A percentile compares a stretch with the other conserved stretches of the same genome.
phyloP scores from a whole-genome alignment of 64 coral and sea anemone species.

The Acropora yongei region DNA sequence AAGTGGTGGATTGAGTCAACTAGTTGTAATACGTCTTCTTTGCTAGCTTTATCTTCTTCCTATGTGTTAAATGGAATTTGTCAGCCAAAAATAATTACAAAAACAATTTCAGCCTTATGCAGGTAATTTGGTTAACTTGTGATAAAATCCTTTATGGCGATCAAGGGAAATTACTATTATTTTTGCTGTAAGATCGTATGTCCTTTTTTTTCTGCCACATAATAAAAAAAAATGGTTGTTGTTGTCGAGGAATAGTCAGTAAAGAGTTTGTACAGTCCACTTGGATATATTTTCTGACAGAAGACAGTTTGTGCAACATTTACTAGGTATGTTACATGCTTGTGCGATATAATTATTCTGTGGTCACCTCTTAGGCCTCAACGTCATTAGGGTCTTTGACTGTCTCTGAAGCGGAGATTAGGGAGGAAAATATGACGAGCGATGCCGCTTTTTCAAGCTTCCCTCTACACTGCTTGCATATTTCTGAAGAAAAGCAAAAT shows the following conservation, averaged over 20 bases:
- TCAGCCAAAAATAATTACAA: too few species aligned
- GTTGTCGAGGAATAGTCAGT: too few species aligned
- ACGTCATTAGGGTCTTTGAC: neutral
- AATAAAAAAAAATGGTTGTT: too few species aligned
- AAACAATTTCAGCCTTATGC: neutral
- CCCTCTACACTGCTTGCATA: neutral
- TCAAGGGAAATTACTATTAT: too few species aligned
- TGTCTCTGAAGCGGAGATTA: neutral
- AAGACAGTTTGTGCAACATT: too few species aligned
- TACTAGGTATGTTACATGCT: neutral
- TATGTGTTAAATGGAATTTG: neutral
- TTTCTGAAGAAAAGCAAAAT: neutral
- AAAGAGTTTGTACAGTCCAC: too few species aligned
- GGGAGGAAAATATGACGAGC: neutral
- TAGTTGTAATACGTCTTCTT: constrained; percentile 9
- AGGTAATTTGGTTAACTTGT: too few species aligned
- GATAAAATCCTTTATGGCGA: too few species aligned
- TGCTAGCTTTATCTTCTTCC: neutral
- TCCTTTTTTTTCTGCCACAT: too few species aligned
- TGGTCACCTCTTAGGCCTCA: neutral
- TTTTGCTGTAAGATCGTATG: too few species aligned
- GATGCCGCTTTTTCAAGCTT: constrained; percentile 6
- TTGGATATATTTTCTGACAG: too few species aligned
- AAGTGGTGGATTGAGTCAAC: constrained; percentile 10
- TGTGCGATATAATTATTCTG: constrained; percentile 3